These are phyloP conservation scores for Oxystoma pomonae DNA, from an alignment of 2,888 invertebrate genomes.

Conservation along the genomic window DNA sequence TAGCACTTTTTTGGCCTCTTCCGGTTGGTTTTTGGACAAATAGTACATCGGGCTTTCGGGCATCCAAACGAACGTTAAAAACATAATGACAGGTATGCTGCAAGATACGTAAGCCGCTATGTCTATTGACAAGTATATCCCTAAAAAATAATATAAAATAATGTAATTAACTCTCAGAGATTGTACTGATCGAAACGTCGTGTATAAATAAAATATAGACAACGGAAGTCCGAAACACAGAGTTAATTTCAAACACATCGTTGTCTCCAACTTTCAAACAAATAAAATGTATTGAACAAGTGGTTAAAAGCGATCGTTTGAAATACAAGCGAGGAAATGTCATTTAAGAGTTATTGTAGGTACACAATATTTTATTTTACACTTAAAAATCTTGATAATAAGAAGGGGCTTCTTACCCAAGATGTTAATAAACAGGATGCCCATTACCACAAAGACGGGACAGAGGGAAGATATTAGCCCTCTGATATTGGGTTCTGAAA, in stretches of 20 bases:
- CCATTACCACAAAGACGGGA: constrained; percentile 53
- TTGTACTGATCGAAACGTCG: no score
- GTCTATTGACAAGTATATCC: constrained; percentile 49
- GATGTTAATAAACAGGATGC: constrained; percentile 53
- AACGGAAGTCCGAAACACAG: no score
- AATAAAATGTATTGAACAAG: no score
- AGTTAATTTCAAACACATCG: no score
- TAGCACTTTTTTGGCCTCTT: constrained; percentile 50
- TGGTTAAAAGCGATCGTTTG: no score
- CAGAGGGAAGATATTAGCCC: constrained; percentile 55
- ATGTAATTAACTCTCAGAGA: not conserved
- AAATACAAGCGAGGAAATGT: no score
- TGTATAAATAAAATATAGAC: no score
- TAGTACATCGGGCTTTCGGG: constrained; percentile 58
- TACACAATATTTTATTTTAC: no score
- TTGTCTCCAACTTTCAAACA: no score
- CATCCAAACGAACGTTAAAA: constrained; percentile 50
- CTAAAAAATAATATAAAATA: constrained; percentile 23
- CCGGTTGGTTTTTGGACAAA: constrained; percentile 43
- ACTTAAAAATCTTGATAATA: no score
- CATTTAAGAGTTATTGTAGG: no score
- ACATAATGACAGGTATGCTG: constrained; percentile 47
- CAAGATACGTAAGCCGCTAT: constrained; percentile 50
- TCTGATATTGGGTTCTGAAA: constrained; percentile 55
- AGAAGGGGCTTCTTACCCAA: constrained; percentile 30